A percentile compares a stretch with the other conserved stretches of the same genome.
Conservation (phyloP, 2,113 vertebrate species). For the Gymnobelideus leadbeateri region DNA sequence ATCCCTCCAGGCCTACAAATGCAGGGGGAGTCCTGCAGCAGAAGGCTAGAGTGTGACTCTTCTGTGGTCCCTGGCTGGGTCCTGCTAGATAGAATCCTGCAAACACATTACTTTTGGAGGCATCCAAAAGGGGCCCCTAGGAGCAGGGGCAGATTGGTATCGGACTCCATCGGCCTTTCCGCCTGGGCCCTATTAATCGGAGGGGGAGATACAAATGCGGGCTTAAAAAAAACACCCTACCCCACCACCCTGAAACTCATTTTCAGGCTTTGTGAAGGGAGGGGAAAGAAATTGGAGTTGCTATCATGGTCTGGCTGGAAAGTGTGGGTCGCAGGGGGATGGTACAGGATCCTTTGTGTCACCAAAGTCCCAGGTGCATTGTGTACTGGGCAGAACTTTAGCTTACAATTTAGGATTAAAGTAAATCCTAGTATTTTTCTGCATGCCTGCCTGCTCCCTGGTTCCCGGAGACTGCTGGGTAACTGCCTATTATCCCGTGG, state of each 20-base stretch:
- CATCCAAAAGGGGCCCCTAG: not conserved
- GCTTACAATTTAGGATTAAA: constrained; percentile 95
- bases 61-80: not conserved
- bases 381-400: constrained; percentile 84
- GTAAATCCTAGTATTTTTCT: constrained; percentile 98
- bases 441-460: constrained; percentile 98
- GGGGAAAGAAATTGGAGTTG: constrained; percentile 73
- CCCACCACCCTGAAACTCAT: constrained; percentile 58
- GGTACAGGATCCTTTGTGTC: constrained; percentile 82
- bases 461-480: constrained; percentile 98
- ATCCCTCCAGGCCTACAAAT: constrained; percentile 17
- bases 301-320: constrained; percentile 73
- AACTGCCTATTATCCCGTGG: constrained; percentile 99
- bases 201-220: constrained; percentile 32
- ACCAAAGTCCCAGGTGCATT: constrained; percentile 84
- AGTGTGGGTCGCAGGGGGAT: constrained; percentile 65
- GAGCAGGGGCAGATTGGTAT: not conserved
- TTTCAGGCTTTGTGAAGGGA: constrained; percentile 68
- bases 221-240: constrained; percentile 1
- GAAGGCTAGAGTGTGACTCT: not conserved
- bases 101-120: constrained; percentile 15
- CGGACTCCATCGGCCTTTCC: not conserved
- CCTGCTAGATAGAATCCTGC: not conserved
- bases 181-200: not conserved
- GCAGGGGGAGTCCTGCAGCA: not conserved